Evolutionary conservation across 1,140 invertebrate genomes (phyloP), one percentile per base, ranked within the genome.

Genomic region (Camponotus vicinus): DNA sequence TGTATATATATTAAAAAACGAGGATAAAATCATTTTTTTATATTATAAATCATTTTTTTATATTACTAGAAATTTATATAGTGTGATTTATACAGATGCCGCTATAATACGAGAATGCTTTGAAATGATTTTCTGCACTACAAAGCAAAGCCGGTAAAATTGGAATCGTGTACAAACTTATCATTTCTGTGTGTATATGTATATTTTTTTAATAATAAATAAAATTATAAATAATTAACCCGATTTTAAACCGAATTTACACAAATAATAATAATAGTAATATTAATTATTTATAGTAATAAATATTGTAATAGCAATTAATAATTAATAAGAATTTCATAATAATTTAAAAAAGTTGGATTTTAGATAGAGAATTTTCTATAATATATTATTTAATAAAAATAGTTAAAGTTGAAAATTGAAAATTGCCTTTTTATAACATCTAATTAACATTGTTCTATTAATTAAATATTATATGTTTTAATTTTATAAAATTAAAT

Each of bases 131-230:
- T 66, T 37, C 27, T 18, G 6, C 7, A 21, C n/a, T 34, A 57
- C 42, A 64, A 52, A 13, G 15, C 15, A 11, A 80, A 70, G 52
- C 49, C 64, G 78, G 42, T 70, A 80, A 80, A 80, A 63, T 63
- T 63, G 76, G 13, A 67, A 79, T 37, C 42, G 6, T 37, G 2
- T 9, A 34, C 3, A 21, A 66, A 78, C 0, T 32, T 21, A 52
- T 18, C 49, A 52, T 52, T 18, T 52, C 3, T 15, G 1, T 52
- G 1, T 52, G 13, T 18, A 18, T 49, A 3, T 49, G 11, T 7
- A 13, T 40, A 57, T 9, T 45, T 45, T n/a, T 66, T 66, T 40
- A 18, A n/a, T 18, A 21, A 15, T 37, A 64, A 66, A 49, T 45
- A 15, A 49, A 49, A 49, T 49, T 49, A 49, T 49, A 49, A 49